Evolutionary conservation across 2,888 invertebrate species (phyloP).

Genomic region (Drosophila pullipes): DNA sequence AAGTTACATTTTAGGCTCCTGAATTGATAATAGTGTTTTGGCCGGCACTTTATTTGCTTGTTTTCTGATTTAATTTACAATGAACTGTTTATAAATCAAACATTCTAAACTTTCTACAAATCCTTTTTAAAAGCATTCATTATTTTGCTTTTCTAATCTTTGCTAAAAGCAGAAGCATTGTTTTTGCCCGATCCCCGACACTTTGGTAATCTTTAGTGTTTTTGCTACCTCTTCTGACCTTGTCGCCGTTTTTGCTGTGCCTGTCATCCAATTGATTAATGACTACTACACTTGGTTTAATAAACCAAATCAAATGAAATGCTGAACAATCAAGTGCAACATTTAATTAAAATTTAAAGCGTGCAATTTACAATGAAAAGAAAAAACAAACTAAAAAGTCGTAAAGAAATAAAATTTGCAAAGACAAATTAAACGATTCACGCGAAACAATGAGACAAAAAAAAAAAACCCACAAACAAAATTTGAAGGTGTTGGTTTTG

Average conservation of each 20-base stretch:
- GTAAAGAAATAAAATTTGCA: background rate
- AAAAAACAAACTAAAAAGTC: background rate
- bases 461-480: background rate
- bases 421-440: conserved; percentile 17
- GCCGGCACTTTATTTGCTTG: background rate
- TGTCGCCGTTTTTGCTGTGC: conserved; percentile 12
- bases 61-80: background rate
- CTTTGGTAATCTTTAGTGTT: conserved; percentile 1
- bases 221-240: background rate
- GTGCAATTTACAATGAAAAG: conserved; percentile 34
- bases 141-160: too few relatives aligned
- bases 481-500: conserved; percentile 18
- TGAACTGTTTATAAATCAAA: background rate
- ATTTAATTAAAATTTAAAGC: conserved; percentile 52
- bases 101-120: background rate
- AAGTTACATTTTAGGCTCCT: background rate
- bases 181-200: background rate
- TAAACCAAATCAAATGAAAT: conserved; percentile 34
- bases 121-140: background rate
- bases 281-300: conserved; percentile 24
- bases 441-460: conserved; percentile 2
- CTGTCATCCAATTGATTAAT: conserved; percentile 44
- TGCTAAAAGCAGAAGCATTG: too few relatives aligned
- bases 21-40: background rate
- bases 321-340: conserved; percentile 45